Percentiles rank a stretch among this genome's conserved stretches.
phyloP scores from a whole-genome alignment of 2,888 invertebrate species.

The Apodemia mormo region DNA sequence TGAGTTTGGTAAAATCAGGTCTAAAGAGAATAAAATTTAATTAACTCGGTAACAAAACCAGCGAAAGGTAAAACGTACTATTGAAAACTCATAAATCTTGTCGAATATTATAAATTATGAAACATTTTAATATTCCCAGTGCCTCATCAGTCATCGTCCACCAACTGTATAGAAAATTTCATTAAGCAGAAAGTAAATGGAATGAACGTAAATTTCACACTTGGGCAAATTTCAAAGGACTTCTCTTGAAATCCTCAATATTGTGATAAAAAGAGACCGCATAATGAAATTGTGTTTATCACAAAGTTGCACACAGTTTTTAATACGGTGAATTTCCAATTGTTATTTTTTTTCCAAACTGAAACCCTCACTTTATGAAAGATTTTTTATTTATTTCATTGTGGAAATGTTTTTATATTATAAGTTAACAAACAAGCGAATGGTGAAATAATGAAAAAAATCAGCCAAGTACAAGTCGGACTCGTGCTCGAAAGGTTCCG shows the following conservation, averaged over 20 bases:
- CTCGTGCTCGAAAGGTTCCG: too few species aligned
- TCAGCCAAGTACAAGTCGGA: too few species aligned
- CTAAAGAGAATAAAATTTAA: too few species aligned
- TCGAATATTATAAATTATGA: conserved; percentile 2
- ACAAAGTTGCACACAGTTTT: conserved; percentile 28
- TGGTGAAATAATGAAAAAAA: too few species aligned
- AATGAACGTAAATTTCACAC: conserved; percentile 70
- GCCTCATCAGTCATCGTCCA: conserved; percentile 29
- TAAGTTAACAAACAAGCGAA: too few species aligned
- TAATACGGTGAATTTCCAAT: conserved; percentile 4
- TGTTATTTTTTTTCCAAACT: conserved; percentile 6
- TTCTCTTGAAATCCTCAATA: conserved; percentile 62
- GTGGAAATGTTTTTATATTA: not conserved
- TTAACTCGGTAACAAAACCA: too few species aligned
- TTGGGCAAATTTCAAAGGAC: conserved; percentile 68
- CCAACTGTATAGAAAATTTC: conserved; percentile 64
- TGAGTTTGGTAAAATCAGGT: too few species aligned
- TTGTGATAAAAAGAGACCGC: conserved; percentile 64
- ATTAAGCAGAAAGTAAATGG: conserved; percentile 67
- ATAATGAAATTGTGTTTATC: conserved; percentile 66
- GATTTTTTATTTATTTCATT: conserved; percentile 10
- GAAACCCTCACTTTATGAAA: conserved; percentile 26
- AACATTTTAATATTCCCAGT: conserved; percentile 20
- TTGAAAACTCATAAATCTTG: conserved; percentile 23
- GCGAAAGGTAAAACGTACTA: conserved; percentile 23